A percentile compares a stretch with the other conserved stretches of the same genome.
Evolutionary conservation across 1,140 invertebrate species (phyloP).

Genomic region (Triops longicaudatus): DNA sequence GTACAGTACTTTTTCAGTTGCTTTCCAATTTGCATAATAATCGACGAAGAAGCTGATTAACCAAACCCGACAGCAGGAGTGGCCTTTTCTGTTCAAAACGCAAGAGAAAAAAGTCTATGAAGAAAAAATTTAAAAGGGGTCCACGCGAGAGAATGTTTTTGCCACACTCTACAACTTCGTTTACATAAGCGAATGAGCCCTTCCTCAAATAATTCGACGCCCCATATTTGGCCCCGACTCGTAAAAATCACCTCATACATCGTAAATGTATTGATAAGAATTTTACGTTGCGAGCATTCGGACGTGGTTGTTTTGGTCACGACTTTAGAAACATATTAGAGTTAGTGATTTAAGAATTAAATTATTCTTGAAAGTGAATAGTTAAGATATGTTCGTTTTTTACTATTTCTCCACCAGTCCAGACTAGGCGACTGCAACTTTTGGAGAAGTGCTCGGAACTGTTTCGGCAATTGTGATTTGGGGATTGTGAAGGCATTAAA

Average conservation of each 20-base stretch:
- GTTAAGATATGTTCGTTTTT: no score
- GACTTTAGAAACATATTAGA: background rate
- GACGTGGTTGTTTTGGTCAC: background rate
- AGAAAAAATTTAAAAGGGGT: background rate
- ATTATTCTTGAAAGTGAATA: no score
- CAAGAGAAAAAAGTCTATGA: background rate
- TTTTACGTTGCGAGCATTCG: background rate
- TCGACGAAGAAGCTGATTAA: constrained; percentile 15
- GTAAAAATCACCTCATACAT: background rate
- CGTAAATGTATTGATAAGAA: background rate
- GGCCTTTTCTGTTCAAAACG: background rate
- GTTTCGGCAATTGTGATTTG: background rate
- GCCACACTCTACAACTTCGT: background rate
- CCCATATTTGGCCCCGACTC: constrained; percentile 9
- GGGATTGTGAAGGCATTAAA: background rate
- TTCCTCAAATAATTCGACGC: constrained; percentile 12
- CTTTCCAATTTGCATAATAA: constrained; percentile 1
- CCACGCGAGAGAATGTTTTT: background rate
- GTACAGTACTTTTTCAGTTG: background rate
- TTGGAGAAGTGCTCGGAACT: background rate
- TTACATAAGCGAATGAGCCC: constrained; percentile 11
- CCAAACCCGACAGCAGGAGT: constrained; percentile 13
- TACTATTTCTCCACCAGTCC: no score
- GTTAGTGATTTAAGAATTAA: background rate
- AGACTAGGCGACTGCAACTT: background rate